Conservation (phyloP, 64 coral and sea anemone species). For the Stylophora pistillata region DNA sequence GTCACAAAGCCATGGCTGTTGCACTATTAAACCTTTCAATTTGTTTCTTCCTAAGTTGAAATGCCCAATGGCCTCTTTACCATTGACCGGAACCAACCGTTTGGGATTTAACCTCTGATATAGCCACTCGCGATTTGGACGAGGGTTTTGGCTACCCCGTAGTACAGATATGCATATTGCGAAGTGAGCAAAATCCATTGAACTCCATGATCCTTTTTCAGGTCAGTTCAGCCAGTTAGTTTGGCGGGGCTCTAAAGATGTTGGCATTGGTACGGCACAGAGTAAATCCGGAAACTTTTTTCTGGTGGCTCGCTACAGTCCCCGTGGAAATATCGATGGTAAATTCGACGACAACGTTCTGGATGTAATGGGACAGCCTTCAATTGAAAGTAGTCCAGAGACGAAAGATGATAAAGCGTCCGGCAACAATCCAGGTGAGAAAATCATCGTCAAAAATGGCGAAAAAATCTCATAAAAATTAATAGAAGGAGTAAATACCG, state of each 20-base stretch:
- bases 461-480: not conserved
- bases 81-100: too few relatives aligned
- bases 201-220: constrained; percentile 2
- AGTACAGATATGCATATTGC: too few relatives aligned
- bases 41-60: not conserved
- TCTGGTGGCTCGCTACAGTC: constrained; percentile 87
- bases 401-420: not conserved
- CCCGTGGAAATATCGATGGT: constrained; percentile 75
- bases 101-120: too few relatives aligned
- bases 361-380: not conserved
- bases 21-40: not conserved
- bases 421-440: not conserved
- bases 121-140: too few relatives aligned
- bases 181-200: not conserved
- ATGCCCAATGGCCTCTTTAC: too few relatives aligned
- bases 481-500: too few relatives aligned
- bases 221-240: constrained; percentile 85
- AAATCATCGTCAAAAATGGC: not conserved
- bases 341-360: constrained; percentile 64
- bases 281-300: constrained; percentile 95
- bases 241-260: constrained; percentile 74
- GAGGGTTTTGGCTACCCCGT: too few relatives aligned
- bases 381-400: not conserved
- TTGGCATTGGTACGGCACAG: constrained; percentile 85
- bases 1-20: not conserved